Conservation (phyloP, 2,888 invertebrate species). For the Drosophila ustulata region DNA sequence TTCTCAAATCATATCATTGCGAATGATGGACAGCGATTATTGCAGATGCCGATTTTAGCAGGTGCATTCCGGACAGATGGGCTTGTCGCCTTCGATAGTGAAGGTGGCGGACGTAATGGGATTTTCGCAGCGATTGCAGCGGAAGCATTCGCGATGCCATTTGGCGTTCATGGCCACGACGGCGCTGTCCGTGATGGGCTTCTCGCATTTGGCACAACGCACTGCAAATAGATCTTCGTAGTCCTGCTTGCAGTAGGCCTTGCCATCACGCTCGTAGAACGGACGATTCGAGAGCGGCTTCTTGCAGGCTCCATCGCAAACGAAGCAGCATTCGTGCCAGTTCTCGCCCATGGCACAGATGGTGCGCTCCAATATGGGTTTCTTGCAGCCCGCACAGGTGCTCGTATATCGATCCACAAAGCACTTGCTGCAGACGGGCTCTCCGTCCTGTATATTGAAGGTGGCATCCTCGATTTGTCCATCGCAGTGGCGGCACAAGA, state of each 20-base stretch:
- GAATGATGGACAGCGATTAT: background rate
- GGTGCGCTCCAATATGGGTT: slow-evolving; percentile 94
- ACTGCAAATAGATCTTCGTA: slow-evolving; percentile 95
- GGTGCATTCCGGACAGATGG: slow-evolving; percentile 89
- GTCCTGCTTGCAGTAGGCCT: slow-evolving; percentile 93
- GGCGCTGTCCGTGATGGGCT: slow-evolving; percentile 92
- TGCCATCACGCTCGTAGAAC: slow-evolving; percentile 94
- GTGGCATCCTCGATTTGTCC: slow-evolving; percentile 95
- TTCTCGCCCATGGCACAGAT: slow-evolving; percentile 93
- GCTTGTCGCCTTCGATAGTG: slow-evolving; percentile 91
- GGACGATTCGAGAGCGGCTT: slow-evolving; percentile 92
- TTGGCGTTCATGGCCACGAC: slow-evolving; percentile 95
- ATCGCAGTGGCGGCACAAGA: slow-evolving; percentile 94
- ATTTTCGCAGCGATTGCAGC: slow-evolving; percentile 93
- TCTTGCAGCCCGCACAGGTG: slow-evolving; percentile 93
- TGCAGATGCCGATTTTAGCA: slow-evolving; percentile 20
- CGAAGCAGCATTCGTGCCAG: slow-evolving; percentile 97
- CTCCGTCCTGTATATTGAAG: slow-evolving; percentile 91
- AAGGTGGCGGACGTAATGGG: slow-evolving; percentile 91
- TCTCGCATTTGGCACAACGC: slow-evolving; percentile 92
- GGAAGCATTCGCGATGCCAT: slow-evolving; percentile 98
- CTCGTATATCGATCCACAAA: slow-evolving; percentile 94
- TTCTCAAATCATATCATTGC: slow-evolving; percentile 22
- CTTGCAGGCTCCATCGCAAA: slow-evolving; percentile 92
- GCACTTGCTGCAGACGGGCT: slow-evolving; percentile 95